A percentile compares a stretch with the other conserved stretches of the same genome.
Evolutionary conservation across 2,797 vertebrate genomes (phyloP).

Genomic region (Rhinatrema bivittatum): DNA sequence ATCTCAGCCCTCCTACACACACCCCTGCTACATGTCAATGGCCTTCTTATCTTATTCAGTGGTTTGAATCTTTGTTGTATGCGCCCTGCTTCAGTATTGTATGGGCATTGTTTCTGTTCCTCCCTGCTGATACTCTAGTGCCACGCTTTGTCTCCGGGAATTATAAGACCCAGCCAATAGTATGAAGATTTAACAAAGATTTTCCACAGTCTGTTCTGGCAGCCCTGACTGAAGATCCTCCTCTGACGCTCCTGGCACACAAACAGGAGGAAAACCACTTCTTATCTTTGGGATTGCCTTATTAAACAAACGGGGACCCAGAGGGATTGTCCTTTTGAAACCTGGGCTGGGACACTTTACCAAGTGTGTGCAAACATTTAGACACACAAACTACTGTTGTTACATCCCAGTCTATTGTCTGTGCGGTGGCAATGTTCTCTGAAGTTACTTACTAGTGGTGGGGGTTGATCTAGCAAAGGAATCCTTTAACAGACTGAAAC

Average conservation of each 20-base stretch:
- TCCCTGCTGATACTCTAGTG: too few relatives aligned
- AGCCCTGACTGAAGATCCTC: too few relatives aligned
- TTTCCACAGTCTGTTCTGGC: background rate
- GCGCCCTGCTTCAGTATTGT: too few relatives aligned
- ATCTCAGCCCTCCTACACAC: too few relatives aligned
- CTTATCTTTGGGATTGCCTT: slow-evolving; percentile 15
- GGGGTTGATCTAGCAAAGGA: slow-evolving; percentile 42
- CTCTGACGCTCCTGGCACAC: background rate
- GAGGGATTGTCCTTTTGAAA: slow-evolving; percentile 42
- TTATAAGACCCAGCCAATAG: too few relatives aligned
- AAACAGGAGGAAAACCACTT: background rate
- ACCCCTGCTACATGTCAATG: too few relatives aligned
- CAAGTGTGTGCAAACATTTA: slow-evolving; percentile 58
- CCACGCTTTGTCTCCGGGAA: too few relatives aligned
- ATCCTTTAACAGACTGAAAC: slow-evolving; percentile 26
- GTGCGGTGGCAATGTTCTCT: slow-evolving; percentile 42
- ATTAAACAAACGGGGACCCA: slow-evolving; percentile 5
- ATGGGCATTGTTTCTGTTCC: too few relatives aligned
- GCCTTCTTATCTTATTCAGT: too few relatives aligned
- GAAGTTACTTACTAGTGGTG: slow-evolving; percentile 39
- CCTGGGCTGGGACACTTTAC: slow-evolving; percentile 45
- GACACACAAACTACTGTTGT: slow-evolving; percentile 44
- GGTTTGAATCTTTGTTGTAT: too few relatives aligned
- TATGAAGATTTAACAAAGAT: background rate
- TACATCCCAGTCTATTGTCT: slow-evolving; percentile 57